Conservation (phyloP, 2,888 invertebrate species). For the Stegophylla sp. region DNA sequence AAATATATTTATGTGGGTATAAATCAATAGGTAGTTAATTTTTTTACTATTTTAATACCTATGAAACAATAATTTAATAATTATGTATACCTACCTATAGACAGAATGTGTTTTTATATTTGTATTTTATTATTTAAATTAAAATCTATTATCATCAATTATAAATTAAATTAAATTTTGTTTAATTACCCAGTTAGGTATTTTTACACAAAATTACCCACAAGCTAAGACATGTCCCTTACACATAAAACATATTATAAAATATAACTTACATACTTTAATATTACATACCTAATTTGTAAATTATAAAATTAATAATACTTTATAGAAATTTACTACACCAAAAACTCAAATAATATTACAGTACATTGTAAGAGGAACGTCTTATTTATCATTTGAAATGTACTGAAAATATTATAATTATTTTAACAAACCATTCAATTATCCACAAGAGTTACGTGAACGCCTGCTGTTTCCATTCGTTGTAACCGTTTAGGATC, state of each 20-base stretch:
- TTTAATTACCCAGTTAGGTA: conserved; percentile 29
- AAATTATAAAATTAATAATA: conserved; percentile 38
- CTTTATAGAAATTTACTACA: conserved; percentile 15
- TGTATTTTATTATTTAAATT: background rate
- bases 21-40: background rate
- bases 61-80: background rate
- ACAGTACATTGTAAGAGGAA: conserved; percentile 18
- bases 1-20: background rate
- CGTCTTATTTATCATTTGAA: background rate
- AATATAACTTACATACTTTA: background rate
- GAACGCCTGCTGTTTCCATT: conserved; percentile 48
- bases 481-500: conserved; percentile 62
- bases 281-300: background rate
- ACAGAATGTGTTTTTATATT: background rate
- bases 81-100: background rate
- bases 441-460: conserved; percentile 39
- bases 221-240: background rate
- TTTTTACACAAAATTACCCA: background rate
- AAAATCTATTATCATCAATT: background rate
- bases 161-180: background rate
- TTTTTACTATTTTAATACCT: background rate
- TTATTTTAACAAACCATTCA: conserved; percentile 25
- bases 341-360: background rate
- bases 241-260: background rate
- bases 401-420: background rate